Percentiles rank a stretch among this genome's conserved stretches.
phyloP scores from a whole-genome alignment of 1,140 invertebrate species.

The Anthonomus grandis region DNA sequence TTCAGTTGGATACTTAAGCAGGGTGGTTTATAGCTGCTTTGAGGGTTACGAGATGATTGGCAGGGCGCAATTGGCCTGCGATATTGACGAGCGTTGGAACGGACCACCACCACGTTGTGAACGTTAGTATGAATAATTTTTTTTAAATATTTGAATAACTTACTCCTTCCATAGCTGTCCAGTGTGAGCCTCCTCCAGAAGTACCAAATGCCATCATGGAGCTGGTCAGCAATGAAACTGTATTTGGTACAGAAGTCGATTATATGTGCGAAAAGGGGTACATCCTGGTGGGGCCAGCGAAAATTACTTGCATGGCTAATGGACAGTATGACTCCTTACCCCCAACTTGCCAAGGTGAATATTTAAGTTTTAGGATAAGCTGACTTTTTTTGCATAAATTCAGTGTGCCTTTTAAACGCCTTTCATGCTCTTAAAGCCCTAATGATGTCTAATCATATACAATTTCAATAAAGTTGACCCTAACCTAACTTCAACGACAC shows the following conservation, averaged over 20 bases:
- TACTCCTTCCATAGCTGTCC: slow-evolving; percentile 56
- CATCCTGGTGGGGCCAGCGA: slow-evolving; percentile 63
- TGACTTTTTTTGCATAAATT: no score
- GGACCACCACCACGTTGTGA: slow-evolving; percentile 87
- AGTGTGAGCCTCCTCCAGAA: slow-evolving; percentile 68
- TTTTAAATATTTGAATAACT: neutral
- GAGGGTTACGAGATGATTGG: slow-evolving; percentile 82
- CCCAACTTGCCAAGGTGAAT: slow-evolving; percentile 50
- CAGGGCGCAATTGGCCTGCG: slow-evolving; percentile 78
- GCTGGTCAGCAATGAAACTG: slow-evolving; percentile 62
- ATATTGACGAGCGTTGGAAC: slow-evolving; percentile 91
- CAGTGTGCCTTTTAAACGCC: no score
- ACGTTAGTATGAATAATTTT: slow-evolving; percentile 54
- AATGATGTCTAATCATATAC: no score
- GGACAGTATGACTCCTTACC: slow-evolving; percentile 76
- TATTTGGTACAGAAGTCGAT: slow-evolving; percentile 67
- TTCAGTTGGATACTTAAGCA: slow-evolving; percentile 78
- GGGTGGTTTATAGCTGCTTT: slow-evolving; percentile 80
- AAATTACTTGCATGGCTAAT: slow-evolving; percentile 67
- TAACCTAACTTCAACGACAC: slow-evolving; percentile 27
- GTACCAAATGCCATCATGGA: slow-evolving; percentile 70
- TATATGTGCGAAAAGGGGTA: slow-evolving; percentile 74
- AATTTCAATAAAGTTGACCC: no score
- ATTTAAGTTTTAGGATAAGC: no score
- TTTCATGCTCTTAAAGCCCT: no score